Evolutionary conservation across 2,113 vertebrate species (phyloP).

Genomic region (Paralichthys olivaceus): DNA sequence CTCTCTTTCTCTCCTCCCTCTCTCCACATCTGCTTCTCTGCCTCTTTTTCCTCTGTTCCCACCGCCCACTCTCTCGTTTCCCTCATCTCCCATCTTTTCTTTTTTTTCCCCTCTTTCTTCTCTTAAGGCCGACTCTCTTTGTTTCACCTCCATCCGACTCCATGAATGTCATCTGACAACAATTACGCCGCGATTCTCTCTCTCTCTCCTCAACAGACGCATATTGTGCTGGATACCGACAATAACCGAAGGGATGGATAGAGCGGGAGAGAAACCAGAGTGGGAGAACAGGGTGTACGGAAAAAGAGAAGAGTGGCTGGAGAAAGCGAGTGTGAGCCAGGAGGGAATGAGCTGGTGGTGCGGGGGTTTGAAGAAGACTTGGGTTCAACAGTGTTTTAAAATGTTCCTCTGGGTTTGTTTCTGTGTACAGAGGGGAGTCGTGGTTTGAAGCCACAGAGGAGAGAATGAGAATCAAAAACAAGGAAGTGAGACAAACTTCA

Average conservation of each 20-base stretch:
- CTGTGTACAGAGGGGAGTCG: conserved; percentile 25
- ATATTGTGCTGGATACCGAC: conserved; percentile 46
- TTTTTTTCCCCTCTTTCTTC: background rate
- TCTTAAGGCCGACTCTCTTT: conserved; percentile 19
- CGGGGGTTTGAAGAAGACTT: conserved; percentile 40
- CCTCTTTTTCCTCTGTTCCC: conserved; percentile 11
- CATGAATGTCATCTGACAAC: conserved; percentile 76
- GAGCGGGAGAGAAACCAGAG: conserved; percentile 17
- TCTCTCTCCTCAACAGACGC: conserved; percentile 28
- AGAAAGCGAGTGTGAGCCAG: conserved; percentile 36
- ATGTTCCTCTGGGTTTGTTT: conserved; percentile 39
- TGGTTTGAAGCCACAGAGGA: conserved; percentile 46
- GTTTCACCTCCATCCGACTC: conserved; percentile 55
- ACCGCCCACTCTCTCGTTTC: background rate
- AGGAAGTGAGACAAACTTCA: conserved; percentile 19
- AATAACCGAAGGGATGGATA: conserved; percentile 18
- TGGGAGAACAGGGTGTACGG: conserved; percentile 53
- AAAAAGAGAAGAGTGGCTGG: conserved; percentile 52
- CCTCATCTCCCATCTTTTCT: background rate
- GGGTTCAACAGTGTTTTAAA: conserved; percentile 37
- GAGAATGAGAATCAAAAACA: conserved; percentile 40
- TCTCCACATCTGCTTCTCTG: conserved; percentile 34
- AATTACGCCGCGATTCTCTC: conserved; percentile 67
- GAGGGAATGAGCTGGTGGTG: conserved; percentile 66
- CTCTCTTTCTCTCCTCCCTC: conserved; percentile 7